These are phyloP conservation scores for Chloropsis cyanopogon DNA, from an alignment of 2,113 vertebrate species.

Conservation along the genomic window DNA sequence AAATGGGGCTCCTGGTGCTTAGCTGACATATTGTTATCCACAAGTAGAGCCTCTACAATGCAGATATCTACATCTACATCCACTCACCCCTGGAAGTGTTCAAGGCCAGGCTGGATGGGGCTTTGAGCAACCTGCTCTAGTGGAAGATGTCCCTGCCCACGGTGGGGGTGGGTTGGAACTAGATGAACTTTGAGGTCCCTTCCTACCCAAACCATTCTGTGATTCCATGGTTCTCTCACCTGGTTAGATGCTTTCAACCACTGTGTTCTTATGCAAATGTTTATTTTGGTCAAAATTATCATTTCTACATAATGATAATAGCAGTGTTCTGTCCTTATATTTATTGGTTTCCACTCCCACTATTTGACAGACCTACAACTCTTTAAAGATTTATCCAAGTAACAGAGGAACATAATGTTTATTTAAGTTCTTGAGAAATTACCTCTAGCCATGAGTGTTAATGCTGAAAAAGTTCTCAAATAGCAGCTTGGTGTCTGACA, in stretches of 20 bases:
- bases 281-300: not conserved
- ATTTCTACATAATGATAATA: not conserved
- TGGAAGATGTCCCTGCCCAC: not conserved
- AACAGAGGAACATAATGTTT: not conserved
- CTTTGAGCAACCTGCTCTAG: not conserved
- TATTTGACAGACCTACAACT: not conserved
- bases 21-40: not conserved
- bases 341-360: not conserved
- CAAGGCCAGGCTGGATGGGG: not conserved
- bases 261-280: not conserved
- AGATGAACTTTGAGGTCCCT: not conserved
- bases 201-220: not conserved
- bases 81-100: not conserved
- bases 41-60: not conserved
- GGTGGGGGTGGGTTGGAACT: not conserved
- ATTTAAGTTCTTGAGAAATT: not conserved
- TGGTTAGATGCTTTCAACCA: not conserved
- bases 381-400: not conserved
- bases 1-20: not conserved
- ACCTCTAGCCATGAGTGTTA: not conserved
- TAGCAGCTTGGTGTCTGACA: not conserved
- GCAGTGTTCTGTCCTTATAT: not conserved
- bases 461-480: not conserved
- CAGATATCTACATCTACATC: not conserved
- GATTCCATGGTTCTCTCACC: not conserved